Evolutionary conservation across 2,113 vertebrate species (phyloP).

Genomic region (Psephotus haematonotus): DNA sequence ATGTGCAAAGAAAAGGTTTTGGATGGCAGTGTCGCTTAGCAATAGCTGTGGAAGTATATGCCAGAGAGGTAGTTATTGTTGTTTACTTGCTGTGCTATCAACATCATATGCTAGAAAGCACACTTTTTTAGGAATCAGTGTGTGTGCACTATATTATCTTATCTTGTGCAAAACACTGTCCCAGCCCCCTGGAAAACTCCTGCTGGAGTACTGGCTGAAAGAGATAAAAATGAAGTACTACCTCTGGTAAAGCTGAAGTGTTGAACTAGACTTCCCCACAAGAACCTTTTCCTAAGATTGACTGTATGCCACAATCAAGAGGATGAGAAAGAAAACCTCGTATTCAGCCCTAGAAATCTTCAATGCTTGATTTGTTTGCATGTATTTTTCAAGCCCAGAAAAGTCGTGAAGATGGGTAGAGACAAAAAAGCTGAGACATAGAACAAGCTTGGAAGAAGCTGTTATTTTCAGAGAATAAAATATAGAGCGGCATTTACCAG

Average conservation of each 20-base stretch:
- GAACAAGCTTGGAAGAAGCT: not conserved
- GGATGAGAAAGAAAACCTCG: not conserved
- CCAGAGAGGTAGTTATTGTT: slow-evolving; percentile 9
- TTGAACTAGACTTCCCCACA: slow-evolving; percentile 27
- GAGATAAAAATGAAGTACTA: slow-evolving; percentile 61
- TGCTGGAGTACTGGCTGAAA: slow-evolving; percentile 38
- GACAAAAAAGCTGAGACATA: not conserved
- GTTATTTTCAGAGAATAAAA: not conserved
- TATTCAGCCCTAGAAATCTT: not conserved
- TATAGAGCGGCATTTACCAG: not conserved
- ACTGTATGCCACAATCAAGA: not conserved
- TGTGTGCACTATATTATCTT: slow-evolving; percentile 46
- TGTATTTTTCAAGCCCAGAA: not conserved
- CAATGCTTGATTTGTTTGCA: not conserved
- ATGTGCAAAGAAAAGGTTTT: not conserved
- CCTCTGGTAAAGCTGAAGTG: slow-evolving; percentile 12
- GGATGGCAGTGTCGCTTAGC: not conserved
- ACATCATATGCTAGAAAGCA: slow-evolving; percentile 11
- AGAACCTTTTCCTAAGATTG: not conserved
- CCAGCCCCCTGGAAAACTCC: not conserved
- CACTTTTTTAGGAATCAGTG: slow-evolving; percentile 25
- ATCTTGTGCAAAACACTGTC: slow-evolving; percentile 20
- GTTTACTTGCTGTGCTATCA: slow-evolving; percentile 47
- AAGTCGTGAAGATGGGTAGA: not conserved
- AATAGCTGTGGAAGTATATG: not conserved